A percentile compares a stretch with the other conserved stretches of the same genome.
Conservation (phyloP, 1,140 invertebrate genomes). For the Mamestra configurata region DNA sequence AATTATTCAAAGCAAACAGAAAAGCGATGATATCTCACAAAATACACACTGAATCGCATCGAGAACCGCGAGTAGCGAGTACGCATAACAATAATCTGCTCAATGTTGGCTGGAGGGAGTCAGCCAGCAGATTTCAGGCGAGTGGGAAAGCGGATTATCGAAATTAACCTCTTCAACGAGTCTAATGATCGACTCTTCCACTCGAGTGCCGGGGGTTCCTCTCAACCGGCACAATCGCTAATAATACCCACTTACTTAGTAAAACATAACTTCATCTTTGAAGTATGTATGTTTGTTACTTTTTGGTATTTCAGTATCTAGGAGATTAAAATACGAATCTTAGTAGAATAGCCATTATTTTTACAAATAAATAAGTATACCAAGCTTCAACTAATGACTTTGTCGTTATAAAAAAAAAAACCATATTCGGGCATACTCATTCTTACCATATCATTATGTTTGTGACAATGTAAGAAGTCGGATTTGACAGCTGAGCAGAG, state of each 20-base stretch:
- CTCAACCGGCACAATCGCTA: slow-evolving; percentile 54
- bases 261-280: slow-evolving; percentile 24
- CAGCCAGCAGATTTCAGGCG: slow-evolving; percentile 64
- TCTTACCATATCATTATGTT: no score
- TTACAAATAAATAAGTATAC: no score
- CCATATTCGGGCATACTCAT: no score
- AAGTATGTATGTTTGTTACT: slow-evolving; percentile 49
- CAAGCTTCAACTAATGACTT: no score
- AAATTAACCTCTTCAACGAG: slow-evolving; percentile 78
- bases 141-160: slow-evolving; percentile 76
- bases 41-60: background rate
- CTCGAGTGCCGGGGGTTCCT: slow-evolving; percentile 59
- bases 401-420: no score
- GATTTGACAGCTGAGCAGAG: no score
- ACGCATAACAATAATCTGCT: slow-evolving; percentile 49
- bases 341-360: no score
- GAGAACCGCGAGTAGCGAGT: slow-evolving; percentile 31
- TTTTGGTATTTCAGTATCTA: background rate
- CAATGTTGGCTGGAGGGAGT: slow-evolving; percentile 46
- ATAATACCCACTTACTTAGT: slow-evolving; percentile 58
- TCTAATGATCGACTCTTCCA: slow-evolving; percentile 75
- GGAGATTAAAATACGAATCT: no score
- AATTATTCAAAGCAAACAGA: background rate
- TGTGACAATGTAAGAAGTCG: no score
- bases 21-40: background rate